phyloP scores from a whole-genome alignment of 2,797 vertebrate species.

The Sebastes taczanowskii region DNA sequence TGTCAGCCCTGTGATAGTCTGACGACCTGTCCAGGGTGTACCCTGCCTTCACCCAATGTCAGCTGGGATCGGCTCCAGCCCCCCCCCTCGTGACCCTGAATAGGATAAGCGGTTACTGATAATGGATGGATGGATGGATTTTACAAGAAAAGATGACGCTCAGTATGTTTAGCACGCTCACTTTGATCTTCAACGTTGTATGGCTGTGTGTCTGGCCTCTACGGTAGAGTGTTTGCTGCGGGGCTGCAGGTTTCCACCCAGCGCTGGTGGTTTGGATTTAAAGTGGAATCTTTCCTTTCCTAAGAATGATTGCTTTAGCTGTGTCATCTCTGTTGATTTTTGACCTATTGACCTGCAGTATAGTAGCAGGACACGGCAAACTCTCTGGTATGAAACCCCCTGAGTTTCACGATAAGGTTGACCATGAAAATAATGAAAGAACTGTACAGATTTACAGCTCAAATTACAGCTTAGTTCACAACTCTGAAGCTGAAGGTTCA shows the following conservation, averaged over 20 bases:
- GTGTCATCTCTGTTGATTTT: neutral
- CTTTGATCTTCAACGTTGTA: fast-evolving
- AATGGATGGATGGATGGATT: too few species aligned
- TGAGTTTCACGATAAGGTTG: neutral
- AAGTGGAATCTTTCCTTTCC: neutral
- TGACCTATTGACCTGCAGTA: neutral
- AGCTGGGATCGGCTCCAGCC: too few species aligned
- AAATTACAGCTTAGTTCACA: neutral
- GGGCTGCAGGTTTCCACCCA: too few species aligned
- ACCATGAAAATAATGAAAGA: neutral
- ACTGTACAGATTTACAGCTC: constrained; percentile 5
- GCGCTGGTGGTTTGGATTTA: neutral
- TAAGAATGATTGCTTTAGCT: neutral
- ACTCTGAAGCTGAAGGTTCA: constrained; percentile 6
- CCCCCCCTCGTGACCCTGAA: too few species aligned
- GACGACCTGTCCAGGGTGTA: too few species aligned
- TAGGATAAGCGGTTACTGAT: too few species aligned
- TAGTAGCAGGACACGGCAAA: constrained; percentile 8
- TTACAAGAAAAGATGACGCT: too few species aligned
- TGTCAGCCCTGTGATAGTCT: too few species aligned
- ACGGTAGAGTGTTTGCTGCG: too few species aligned
- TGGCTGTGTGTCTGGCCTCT: too few species aligned
- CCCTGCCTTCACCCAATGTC: too few species aligned
- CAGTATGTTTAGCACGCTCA: too few species aligned
- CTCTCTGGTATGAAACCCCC: neutral